Percentiles rank a stretch among this genome's conserved stretches.
phyloP scores from a whole-genome alignment of 2,888 invertebrate genomes.

The Piscicola geometra region DNA sequence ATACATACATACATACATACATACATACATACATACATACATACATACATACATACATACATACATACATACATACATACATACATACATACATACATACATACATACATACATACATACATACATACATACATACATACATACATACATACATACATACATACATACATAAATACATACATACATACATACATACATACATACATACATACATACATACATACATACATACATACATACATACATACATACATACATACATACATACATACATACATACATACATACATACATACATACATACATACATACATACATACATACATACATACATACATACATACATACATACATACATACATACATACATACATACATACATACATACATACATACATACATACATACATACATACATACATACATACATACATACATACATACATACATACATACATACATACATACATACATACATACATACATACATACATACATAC shows the following conservation, averaged over 20 bases:
- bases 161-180: slow-evolving; percentile 33
- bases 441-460: too few species aligned
- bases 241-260: slow-evolving; percentile 26
- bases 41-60: slow-evolving; percentile 10
- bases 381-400: too few species aligned
- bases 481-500: too few species aligned
- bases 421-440: too few species aligned
- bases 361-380: too few species aligned
- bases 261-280: slow-evolving; percentile 15
- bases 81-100: slow-evolving; percentile 26
- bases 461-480: too few species aligned
- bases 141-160: slow-evolving; percentile 28
- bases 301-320: too few species aligned
- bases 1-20: slow-evolving; percentile 28
- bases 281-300: neutral
- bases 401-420: too few species aligned
- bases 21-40: slow-evolving; percentile 19
- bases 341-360: too few species aligned
- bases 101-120: slow-evolving; percentile 28
- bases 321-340: too few species aligned
- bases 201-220: slow-evolving; percentile 34
- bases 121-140: slow-evolving; percentile 30
- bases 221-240: slow-evolving; percentile 22
- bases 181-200: slow-evolving; percentile 33
- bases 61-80: slow-evolving; percentile 6